Conservation (phyloP, 2,888 invertebrate genomes). For the Heliconius sara region DNA sequence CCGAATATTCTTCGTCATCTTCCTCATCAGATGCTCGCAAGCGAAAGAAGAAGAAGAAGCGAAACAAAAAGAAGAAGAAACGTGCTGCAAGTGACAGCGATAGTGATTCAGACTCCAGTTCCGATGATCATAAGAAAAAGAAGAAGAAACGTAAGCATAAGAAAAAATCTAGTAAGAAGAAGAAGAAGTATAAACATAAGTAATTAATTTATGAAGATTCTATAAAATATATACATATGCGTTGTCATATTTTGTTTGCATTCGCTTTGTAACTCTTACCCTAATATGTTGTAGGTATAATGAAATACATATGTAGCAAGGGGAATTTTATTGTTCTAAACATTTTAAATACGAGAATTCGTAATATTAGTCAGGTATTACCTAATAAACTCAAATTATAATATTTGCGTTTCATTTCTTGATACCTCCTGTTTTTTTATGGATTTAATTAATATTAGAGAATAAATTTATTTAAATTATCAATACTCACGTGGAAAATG, state of each 20-base stretch:
- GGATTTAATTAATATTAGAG: background rate
- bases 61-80: conserved; percentile 84
- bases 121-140: conserved; percentile 86
- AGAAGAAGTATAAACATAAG: conserved; percentile 87
- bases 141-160: conserved; percentile 88
- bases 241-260: conserved; percentile 43
- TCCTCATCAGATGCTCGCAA: conserved; percentile 82
- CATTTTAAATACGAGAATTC: conserved; percentile 40
- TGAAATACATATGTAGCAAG: conserved; percentile 42
- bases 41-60: conserved; percentile 86
- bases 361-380: conserved; percentile 46
- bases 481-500: too few relatives aligned
- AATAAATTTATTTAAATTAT: background rate
- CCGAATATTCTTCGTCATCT: conserved; percentile 80
- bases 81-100: conserved; percentile 86
- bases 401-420: conserved; percentile 13
- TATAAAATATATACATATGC: conserved; percentile 15
- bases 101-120: conserved; percentile 86
- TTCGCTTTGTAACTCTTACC: conserved; percentile 52
- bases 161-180: conserved; percentile 88
- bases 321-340: conserved; percentile 49
- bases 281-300: conserved; percentile 33
- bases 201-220: conserved; percentile 51
- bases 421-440: background rate
- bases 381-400: conserved; percentile 44